Percentiles rank a stretch among this genome's conserved stretches.
These are phyloP conservation scores for Solen grandis DNA, from an alignment of 1,140 invertebrate genomes.

Conservation along the genomic window DNA sequence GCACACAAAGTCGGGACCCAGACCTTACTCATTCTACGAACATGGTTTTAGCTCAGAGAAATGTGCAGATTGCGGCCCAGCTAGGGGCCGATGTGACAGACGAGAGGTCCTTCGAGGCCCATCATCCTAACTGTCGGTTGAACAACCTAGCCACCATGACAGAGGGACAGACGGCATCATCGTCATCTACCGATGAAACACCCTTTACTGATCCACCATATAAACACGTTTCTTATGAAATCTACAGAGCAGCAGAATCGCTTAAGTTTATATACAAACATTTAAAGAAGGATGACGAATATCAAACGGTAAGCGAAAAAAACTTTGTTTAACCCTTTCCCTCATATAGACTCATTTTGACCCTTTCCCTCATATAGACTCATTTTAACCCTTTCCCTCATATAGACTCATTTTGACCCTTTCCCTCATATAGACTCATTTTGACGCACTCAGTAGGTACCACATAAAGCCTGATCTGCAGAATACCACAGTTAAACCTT, in stretches of 20 bases:
- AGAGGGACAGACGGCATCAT: slow-evolving; percentile 78
- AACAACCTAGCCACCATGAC: slow-evolving; percentile 83
- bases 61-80: too few relatives aligned
- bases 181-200: not conserved
- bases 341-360: too few relatives aligned
- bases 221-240: slow-evolving; percentile 68
- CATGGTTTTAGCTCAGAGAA: not conserved
- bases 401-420: too few relatives aligned
- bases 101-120: slow-evolving; percentile 39
- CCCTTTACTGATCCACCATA: not conserved
- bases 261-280: slow-evolving; percentile 82
- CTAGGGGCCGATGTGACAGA: not conserved
- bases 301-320: slow-evolving; percentile 73
- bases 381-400: too few relatives aligned
- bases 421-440: too few relatives aligned
- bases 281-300: slow-evolving; percentile 74
- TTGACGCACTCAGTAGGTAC: too few relatives aligned
- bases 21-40: slow-evolving; percentile 40
- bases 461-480: too few relatives aligned
- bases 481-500: too few relatives aligned
- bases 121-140: slow-evolving; percentile 91
- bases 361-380: too few relatives aligned
- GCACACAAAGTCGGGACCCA: too few relatives aligned
- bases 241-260: slow-evolving; percentile 79
- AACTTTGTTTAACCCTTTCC: too few relatives aligned